Evolutionary conservation across 2,888 invertebrate species (phyloP), one percentile per base, ranked within the genome.

Genomic region (Epirrhoe alternata): DNA sequence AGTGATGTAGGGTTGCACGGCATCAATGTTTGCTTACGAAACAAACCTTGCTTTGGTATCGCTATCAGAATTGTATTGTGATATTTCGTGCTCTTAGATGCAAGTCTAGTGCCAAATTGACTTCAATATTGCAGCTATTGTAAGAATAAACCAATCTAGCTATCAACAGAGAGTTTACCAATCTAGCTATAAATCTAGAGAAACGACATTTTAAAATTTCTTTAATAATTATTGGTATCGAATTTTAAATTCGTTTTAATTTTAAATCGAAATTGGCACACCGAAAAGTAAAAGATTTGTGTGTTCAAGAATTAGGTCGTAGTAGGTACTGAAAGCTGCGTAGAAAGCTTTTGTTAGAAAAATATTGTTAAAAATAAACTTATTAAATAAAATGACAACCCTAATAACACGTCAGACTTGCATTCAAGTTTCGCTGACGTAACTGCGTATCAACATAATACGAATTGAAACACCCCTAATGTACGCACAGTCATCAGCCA

Each of bases 361-460:
- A 42, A 42, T 42, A 10, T 42, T 10, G 38, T 42, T 12, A 12
- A 12, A 38, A 8, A 3, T 0, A 42, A 42, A 42, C 12, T 12
- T 10, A 12, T 42, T 42, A 42, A 12, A 42, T 12, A 7, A 42
- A 47, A 30, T 42, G 61, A 12, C 68, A 68, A 31, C 61, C 64
- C 60, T 64, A 62, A 53, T 24, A 45, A 53, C 57, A 35, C 51
- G 53, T 64, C 62, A 53, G 16, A 38, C 57, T 49, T 68, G 66
- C 71, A 67, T 69, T 64, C 53, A 69, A 50, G 60, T 60, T 60
- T 45, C 16, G 62, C 61, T 69, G 67, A 69, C 67, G 67, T 62
- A 52, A 56, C 60, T 53, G 30, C 50, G 59, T 61, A 64, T 65
- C 63, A 59, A 57, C 62, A 61, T 66, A 62, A 69, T 61, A 64